A percentile compares a stretch with the other conserved stretches of the same genome.
Evolutionary conservation across 2,113 vertebrate species (phyloP).

Genomic region (Caretta caretta): DNA sequence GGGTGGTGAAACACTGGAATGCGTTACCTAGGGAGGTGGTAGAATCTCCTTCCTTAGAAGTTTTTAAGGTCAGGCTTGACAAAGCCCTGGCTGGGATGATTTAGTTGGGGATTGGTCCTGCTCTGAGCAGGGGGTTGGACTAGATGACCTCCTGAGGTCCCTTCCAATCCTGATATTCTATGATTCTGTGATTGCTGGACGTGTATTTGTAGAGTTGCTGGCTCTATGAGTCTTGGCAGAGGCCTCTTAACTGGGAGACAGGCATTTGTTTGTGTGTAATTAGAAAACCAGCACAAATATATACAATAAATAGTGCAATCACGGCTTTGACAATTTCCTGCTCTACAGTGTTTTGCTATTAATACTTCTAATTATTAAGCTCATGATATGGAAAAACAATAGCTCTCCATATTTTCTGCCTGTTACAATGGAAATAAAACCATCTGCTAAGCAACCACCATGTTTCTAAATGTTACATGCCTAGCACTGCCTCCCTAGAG

Average conservation of each 20-base stretch:
- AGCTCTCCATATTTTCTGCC: background rate
- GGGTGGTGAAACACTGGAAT: too few relatives aligned
- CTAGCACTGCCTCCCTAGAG: background rate
- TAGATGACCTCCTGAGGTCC: too few relatives aligned
- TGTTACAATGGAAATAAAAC: background rate
- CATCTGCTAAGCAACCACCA: background rate
- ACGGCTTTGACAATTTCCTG: background rate
- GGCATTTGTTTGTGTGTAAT: background rate
- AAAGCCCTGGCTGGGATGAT: too few relatives aligned
- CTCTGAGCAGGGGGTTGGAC: too few relatives aligned
- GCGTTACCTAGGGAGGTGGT: too few relatives aligned
- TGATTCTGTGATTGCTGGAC: background rate
- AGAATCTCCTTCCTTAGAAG: too few relatives aligned
- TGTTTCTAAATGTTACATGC: background rate
- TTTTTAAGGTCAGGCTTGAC: too few relatives aligned
- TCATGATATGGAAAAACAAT: background rate
- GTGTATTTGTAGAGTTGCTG: background rate
- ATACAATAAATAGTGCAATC: background rate
- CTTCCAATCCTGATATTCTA: too few relatives aligned
- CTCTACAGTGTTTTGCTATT: background rate
- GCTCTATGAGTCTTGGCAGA: background rate
- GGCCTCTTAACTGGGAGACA: background rate
- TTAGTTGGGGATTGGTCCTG: too few relatives aligned
- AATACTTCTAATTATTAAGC: background rate
- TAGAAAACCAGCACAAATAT: background rate